phyloP scores from a whole-genome alignment of 2,797 vertebrate genomes.

The Zenarchopterus dispar region DNA sequence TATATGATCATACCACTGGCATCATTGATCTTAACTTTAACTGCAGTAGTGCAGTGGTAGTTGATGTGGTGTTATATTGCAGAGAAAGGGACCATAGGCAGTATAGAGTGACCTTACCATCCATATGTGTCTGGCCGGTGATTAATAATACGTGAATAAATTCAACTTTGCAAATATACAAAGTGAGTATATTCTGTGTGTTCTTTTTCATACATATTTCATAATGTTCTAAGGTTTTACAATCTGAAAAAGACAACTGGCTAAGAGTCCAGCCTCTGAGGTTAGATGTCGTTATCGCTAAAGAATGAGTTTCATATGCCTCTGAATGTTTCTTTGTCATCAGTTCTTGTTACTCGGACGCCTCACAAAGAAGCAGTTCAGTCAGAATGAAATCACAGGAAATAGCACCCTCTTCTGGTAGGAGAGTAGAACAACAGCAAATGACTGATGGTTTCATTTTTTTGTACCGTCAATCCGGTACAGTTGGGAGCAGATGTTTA shows the following conservation, averaged over 20 bases:
- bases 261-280: conserved; percentile 1
- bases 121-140: conserved; percentile 36
- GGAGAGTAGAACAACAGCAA: conserved; percentile 30
- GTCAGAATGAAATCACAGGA: conserved; percentile 29
- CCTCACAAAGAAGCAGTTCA: not conserved
- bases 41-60: conserved; percentile 61
- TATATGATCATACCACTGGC: conserved; percentile 60
- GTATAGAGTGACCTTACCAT: conserved; percentile 35
- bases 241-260: conserved; percentile 22
- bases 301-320: conserved; percentile 13
- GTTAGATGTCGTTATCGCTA: conserved; percentile 11
- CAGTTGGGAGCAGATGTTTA: conserved; percentile 43
- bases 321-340: conserved; percentile 29
- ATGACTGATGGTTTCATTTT: not conserved
- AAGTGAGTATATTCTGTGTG: conserved; percentile 22
- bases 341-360: conserved; percentile 9
- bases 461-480: conserved; percentile 9
- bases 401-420: conserved; percentile 69
- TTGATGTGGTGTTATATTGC: conserved; percentile 68
- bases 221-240: conserved; percentile 33
- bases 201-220: conserved; percentile 17
- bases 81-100: conserved; percentile 50
- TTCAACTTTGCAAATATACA: conserved; percentile 36
- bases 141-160: conserved; percentile 49
- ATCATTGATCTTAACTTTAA: conserved; percentile 73